Conservation (phyloP, 2,797 vertebrate species). For the Acestrorhynchus altus region DNA sequence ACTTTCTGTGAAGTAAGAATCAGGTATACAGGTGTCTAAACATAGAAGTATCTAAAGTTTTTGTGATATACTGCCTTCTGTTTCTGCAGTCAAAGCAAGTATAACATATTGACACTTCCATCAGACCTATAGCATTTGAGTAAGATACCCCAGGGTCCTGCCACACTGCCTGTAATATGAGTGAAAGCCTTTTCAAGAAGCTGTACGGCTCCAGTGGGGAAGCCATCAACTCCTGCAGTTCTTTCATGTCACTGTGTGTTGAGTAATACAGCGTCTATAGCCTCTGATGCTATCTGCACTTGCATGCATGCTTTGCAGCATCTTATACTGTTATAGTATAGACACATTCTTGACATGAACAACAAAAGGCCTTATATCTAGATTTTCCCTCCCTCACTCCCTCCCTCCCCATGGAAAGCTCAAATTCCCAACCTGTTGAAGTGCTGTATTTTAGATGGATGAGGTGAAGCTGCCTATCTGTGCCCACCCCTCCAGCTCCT, state of each 20-base stretch:
- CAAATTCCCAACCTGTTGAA: not conserved
- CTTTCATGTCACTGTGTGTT: constrained; percentile 1
- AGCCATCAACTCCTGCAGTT: constrained; percentile 4
- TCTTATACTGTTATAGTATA: not conserved
- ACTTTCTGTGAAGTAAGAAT: not conserved
- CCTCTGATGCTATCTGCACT: not conserved
- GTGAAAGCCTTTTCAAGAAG: constrained; percentile 5
- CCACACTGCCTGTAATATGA: constrained; percentile 29
- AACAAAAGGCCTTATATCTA: not conserved
- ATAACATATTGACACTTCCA: not conserved
- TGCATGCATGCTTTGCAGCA: not conserved
- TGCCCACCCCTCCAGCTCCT: constrained; percentile 7
- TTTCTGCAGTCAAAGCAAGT: not conserved
- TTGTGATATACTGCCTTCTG: not conserved
- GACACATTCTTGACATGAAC: not conserved
- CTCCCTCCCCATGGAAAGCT: not conserved
- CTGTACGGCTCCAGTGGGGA: not conserved
- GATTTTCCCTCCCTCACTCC: not conserved
- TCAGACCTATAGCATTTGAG: not conserved
- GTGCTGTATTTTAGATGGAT: not conserved
- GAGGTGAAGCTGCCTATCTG: not conserved
- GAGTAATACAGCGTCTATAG: not conserved
- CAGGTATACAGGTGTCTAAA: not conserved
- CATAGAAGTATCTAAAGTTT: not conserved
- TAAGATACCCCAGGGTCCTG: constrained; percentile 2